These are phyloP conservation scores for Chrosomus eos DNA, from an alignment of 2,797 vertebrate species.

Conservation along the genomic window DNA sequence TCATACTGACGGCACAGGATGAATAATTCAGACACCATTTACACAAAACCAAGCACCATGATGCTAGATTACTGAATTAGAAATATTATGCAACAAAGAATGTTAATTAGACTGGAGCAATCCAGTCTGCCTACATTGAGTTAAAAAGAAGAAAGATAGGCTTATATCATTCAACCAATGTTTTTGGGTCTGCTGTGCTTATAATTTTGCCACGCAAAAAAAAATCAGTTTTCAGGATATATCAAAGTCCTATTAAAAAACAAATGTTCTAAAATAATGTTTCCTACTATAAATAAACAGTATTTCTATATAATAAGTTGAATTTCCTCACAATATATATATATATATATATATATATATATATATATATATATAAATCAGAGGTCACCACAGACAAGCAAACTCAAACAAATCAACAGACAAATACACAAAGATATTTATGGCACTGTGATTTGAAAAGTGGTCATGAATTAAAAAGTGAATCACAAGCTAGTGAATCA, in stretches of 20 bases:
- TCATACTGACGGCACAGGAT: conserved; percentile 76
- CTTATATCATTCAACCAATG: background rate
- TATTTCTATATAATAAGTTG: background rate
- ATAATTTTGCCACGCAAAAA: background rate
- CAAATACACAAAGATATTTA: conserved; percentile 25
- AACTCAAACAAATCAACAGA: conserved; percentile 17
- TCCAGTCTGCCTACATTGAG: conserved; percentile 26
- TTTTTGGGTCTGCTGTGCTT: background rate
- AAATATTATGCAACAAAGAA: conserved; percentile 81
- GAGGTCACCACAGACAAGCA: conserved; percentile 21
- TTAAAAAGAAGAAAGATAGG: conserved; percentile 16
- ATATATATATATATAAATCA: conserved; percentile 18
- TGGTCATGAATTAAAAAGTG: conserved; percentile 28
- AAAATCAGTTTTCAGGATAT: background rate
- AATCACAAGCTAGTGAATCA: conserved; percentile 32
- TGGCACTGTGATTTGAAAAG: conserved; percentile 12
- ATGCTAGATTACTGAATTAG: conserved; percentile 81
- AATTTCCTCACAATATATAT: background rate
- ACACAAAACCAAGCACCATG: conserved; percentile 81
- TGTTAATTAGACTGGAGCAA: conserved; percentile 73
- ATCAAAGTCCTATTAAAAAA: background rate
- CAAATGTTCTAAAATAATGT: background rate
- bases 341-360: conserved; percentile 5
- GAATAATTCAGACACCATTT: conserved; percentile 84
- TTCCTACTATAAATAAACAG: background rate